A percentile compares a stretch with the other conserved stretches of the same genome.
Conservation (phyloP, 1,140 invertebrate species). For the Epicauta chinensis region DNA sequence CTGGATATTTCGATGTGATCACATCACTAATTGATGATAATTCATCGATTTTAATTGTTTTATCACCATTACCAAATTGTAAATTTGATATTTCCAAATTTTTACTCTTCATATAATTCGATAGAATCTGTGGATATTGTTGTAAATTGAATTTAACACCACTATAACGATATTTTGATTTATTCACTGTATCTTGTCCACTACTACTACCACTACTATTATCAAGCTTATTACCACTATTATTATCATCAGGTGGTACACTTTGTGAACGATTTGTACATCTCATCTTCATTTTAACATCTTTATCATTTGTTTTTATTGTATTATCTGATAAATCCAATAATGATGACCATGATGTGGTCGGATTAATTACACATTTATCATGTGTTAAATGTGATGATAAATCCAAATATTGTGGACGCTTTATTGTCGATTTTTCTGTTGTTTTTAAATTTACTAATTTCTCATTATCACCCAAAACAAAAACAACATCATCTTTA, state of each 20-base stretch:
- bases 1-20: slow-evolving; percentile 25
- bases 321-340: slow-evolving; percentile 8
- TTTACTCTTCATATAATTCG: slow-evolving; percentile 65
- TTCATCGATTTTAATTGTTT: slow-evolving; percentile 42
- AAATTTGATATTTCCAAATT: slow-evolving; percentile 59
- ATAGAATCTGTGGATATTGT: slow-evolving; percentile 61
- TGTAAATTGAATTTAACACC: slow-evolving; percentile 64
- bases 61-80: slow-evolving; percentile 55
- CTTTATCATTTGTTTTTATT: slow-evolving; percentile 1
- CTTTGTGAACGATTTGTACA: slow-evolving; percentile 38
- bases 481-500: slow-evolving; percentile 56
- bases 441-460: slow-evolving; percentile 50
- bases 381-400: slow-evolving; percentile 7
- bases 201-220: no score
- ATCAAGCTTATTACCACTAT: background rate
- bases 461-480: slow-evolving; percentile 67
- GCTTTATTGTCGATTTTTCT: background rate
- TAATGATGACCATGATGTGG: slow-evolving; percentile 27
- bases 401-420: slow-evolving; percentile 13
- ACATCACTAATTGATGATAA: slow-evolving; percentile 25
- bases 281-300: slow-evolving; percentile 5
- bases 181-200: slow-evolving; percentile 5
- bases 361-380: slow-evolving; percentile 20
- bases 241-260: slow-evolving; percentile 30
- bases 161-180: slow-evolving; percentile 54